Base-by-base conservation (phyloP, 2,113 vertebrate genomes). In the Gasterosteus nipponicus region DNA sequence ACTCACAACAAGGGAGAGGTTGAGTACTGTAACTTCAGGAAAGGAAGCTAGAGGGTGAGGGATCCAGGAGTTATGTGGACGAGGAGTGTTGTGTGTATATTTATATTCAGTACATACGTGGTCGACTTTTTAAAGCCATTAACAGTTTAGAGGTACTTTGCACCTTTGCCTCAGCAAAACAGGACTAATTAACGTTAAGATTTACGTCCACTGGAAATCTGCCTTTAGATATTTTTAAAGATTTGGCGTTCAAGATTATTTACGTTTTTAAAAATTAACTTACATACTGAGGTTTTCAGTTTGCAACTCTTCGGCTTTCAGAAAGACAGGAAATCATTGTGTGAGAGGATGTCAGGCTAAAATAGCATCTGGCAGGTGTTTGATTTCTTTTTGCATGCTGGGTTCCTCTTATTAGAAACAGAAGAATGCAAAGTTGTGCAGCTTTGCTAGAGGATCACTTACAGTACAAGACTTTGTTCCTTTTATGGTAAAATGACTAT, bases 371-470 rank as follows among this genome's bases (percentile, higher is more conserved):
- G 33, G 29, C 72, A 81, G 35, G 31, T 75, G 53, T 7, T 18
- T 18, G 22, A 12, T 16, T 54, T 19, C 85, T 83, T 85, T 87
- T 85, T 85, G 60, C 64, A 78, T 75, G 5, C 0, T 19, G 10
- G 11, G 69, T 84, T 82, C 1, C 60, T 71, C 58, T 69, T 19
- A 10, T 44, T n/a, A 44, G 39, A 60, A 10, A 49, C 12, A 38
- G 7, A 67, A 15, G 26, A 62, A 49, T 60, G 19, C n/a, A 46
- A 69, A 42, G 59, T 15, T 44, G 33, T 72, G n/a, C 51, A 69
- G 19, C 12, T 59, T 61, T 19, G 1, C 61, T 71, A 7, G 18
- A 7, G 4, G 46, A 2, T 22, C 44, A n/a, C 60, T 3, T 15
- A n/a, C 46, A 9, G 22, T 38, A 9, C 4, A 39, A 7, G 10